Evolutionary conservation across 2,888 invertebrate species (phyloP), one percentile per base, ranked within the genome.

Genomic region (Dione juno): DNA sequence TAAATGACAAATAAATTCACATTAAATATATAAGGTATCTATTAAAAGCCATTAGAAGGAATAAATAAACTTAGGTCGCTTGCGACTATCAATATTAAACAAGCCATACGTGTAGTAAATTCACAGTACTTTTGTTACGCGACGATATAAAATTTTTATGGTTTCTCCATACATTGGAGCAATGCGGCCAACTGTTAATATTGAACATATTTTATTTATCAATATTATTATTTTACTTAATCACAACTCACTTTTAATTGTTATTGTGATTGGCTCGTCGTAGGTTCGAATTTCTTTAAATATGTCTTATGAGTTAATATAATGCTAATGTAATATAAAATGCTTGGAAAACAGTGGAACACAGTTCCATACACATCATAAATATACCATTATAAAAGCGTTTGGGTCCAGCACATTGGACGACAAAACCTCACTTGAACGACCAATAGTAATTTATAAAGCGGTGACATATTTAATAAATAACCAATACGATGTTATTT

Each of bases 141-240:
- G 63, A n/a, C 63, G 3, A 63, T 63, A 63, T 50, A 63, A 63
- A 50, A 19, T 63, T 35, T 63, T 63, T 63, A 63, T 63, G 48
- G 48, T 50, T 63, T 48, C 63, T 63, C 50, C 48, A 63, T 35
- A 48, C 48, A 37, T 63, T 35, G 63, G 16, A 16, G 35, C 35
- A n/a, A 35, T 16, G 35, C 28, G 1, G 48, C 48, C 48, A 63
- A 63, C 28, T 35, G 48, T 48, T 37, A 35, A 48, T 63, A 63
- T 19, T 50, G 28, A 1, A 16, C n/a, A 28, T 48, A 28, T 63
- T 37, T 48, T 37, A 63, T 48, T 48, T 63, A 48, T 13, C n/a
- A 48, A 63, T 41, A 14, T 21, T 43, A 3, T 58, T 54, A 16
- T 19, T 16, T 13, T 58, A 52, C 11, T 21, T 52, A 5, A 21